A percentile compares a stretch with the other conserved stretches of the same genome.
Conservation (phyloP, 2,888 invertebrate genomes). For the Merodon equestris region DNA sequence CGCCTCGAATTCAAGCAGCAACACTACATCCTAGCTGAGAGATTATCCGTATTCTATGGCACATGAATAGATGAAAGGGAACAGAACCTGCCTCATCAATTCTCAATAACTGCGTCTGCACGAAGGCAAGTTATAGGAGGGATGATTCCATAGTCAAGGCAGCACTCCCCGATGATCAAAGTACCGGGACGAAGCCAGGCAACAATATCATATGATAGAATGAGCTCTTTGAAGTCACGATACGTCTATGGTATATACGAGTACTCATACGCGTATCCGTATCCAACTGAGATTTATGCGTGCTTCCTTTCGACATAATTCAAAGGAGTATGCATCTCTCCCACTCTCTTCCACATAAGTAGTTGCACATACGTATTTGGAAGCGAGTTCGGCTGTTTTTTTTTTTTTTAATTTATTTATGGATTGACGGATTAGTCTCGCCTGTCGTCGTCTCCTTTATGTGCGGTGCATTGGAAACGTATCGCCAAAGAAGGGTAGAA, state of each 20-base stretch:
- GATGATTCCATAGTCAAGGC: neutral
- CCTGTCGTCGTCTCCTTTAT: conserved; percentile 9
- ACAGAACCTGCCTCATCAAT: conserved; percentile 27
- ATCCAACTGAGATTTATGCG: conserved; percentile 15
- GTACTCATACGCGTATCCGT: too few species aligned
- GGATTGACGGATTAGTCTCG: conserved; percentile 38
- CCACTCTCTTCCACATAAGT: conserved; percentile 1
- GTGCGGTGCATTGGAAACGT: conserved; percentile 35
- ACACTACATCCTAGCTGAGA: neutral
- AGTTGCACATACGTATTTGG: conserved; percentile 7
- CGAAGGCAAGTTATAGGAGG: conserved; percentile 24
- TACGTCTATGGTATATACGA: too few species aligned
- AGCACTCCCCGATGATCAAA: conserved; percentile 1
- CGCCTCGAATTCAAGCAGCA: neutral
- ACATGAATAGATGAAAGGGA: neutral
- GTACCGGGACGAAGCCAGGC: too few species aligned
- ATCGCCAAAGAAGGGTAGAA: neutral
- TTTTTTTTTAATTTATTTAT: conserved; percentile 22
- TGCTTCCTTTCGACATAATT: conserved; percentile 10
- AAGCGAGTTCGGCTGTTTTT: conserved; percentile 25
- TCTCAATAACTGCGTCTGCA: conserved; percentile 35
- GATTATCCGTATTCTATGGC: conserved; percentile 1
- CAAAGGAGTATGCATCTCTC: conserved; percentile 1
- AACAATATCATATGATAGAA: too few species aligned
- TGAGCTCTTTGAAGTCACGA: conserved; percentile 15